A percentile compares a stretch with the other conserved stretches of the same genome.
These are phyloP conservation scores for Ecdyonurus torrentis DNA, from an alignment of 2,888 invertebrate species.

Conservation along the genomic window DNA sequence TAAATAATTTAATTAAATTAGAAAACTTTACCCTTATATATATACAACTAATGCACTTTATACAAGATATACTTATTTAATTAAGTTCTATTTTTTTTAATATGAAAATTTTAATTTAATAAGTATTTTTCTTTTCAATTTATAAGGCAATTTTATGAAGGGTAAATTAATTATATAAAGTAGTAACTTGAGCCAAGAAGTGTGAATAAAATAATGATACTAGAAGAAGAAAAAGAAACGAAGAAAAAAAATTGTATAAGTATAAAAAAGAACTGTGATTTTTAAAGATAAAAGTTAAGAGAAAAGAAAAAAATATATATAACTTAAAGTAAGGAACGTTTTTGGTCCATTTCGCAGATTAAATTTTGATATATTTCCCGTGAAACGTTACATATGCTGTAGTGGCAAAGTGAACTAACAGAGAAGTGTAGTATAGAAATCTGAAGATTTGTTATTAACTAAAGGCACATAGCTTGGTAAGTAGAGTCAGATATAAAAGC, in stretches of 20 bases:
- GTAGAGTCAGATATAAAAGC: neutral
- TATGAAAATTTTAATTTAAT: neutral
- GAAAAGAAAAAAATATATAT: too few relatives aligned
- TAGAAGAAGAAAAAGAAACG: neutral
- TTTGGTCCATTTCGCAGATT: constrained; percentile 1
- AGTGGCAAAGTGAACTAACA: neutral
- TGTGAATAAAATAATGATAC: too few relatives aligned
- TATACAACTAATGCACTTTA: too few relatives aligned
- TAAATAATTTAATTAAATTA: too few relatives aligned
- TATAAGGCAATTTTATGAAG: neutral
- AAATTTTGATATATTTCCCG: neutral
- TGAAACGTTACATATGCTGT: neutral
- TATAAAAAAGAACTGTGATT: too few relatives aligned
- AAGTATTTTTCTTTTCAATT: neutral
- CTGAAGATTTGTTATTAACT: neutral
- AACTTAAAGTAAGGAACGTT: neutral
- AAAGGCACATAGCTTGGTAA: neutral
- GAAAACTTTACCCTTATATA: too few relatives aligned
- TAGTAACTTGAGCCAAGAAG: neutral
- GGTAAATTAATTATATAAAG: neutral
- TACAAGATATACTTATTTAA: too few relatives aligned
- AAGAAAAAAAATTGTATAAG: neutral
- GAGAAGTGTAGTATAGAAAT: neutral
- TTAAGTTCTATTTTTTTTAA: too few relatives aligned
- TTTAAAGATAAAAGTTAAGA: too few relatives aligned